Base-by-base conservation (phyloP, 2,113 vertebrate genomes). In the Ammodytes dubius region DNA sequence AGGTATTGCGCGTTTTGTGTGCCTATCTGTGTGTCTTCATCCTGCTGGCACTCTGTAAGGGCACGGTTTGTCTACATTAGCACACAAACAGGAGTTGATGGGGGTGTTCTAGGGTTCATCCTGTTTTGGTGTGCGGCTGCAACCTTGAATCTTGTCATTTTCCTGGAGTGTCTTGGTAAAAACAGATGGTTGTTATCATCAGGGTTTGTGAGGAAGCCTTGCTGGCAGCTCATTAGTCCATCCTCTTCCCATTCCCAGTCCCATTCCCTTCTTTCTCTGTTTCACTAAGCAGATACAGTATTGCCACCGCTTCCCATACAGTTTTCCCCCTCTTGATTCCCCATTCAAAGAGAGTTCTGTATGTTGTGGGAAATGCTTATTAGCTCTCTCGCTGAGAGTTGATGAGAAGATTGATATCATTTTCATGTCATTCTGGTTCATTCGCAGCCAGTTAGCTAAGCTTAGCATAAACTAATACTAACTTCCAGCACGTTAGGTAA, bases 121-220 rank as follows among this genome's bases (percentile, higher is more conserved):
- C 95, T 95, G 95, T 95, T 95, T 94, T 94, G 92, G 83, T 92
- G 81, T 84, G 85, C 42, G 74, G 81, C 75, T 58, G 81, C 88
- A 87, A 92, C 95, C 95, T 95, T 95, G 94, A 93, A 90, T 81
- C 56, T 58, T 83, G 68, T 91, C 84, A 93, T 89, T 93, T 90
- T 94, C 87, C 92, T 90, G 88, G 81, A 89, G 65, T 81, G 73
- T 87, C 86, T 85, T 81, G 73, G 70, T 91, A 80, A 92, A 93
- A 94, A 92, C 86, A 89, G 81, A 87, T 77, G 60, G 76, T 84
- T 86, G 89, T 93, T 94, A 93, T 94, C 92, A 82, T 82, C 65
- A 12, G 19, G 46, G 45, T 77, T 75, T 88, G 74, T 74, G 77
- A 85, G 90, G 87, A 93, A 91, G 80, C 85, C 37, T 86, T 37